Evolutionary conservation across 1,140 invertebrate genomes (phyloP).

Genomic region (Limonius californicus): DNA sequence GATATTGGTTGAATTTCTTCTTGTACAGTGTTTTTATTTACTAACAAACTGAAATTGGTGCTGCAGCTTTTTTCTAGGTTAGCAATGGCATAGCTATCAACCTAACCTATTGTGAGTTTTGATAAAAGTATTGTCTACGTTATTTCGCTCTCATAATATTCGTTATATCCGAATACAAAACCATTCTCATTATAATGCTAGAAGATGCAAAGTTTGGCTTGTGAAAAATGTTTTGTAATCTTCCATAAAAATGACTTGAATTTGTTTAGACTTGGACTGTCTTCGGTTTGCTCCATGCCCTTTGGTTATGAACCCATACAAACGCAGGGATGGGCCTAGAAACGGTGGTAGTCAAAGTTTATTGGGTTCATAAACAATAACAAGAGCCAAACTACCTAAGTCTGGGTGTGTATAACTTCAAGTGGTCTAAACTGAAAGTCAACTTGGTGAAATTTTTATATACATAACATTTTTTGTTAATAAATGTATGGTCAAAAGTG

Average conservation of each 20-base stretch:
- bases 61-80: constrained; percentile 29
- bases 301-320: neutral
- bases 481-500: too few species aligned
- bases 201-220: neutral
- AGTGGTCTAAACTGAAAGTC: neutral
- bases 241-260: neutral
- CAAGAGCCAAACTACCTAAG: too few species aligned
- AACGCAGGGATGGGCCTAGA: too few species aligned
- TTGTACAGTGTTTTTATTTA: too few species aligned
- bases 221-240: neutral
- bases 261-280: neutral
- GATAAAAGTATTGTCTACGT: too few species aligned
- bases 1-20: too few species aligned
- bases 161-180: neutral
- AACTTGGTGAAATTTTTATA: too few species aligned
- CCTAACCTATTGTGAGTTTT: constrained; percentile 26
- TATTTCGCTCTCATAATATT: too few species aligned
- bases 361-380: too few species aligned
- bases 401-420: neutral
- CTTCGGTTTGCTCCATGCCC: neutral
- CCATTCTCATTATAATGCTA: neutral
- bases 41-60: too few species aligned
- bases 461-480: too few species aligned
- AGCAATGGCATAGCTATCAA: constrained; percentile 26
- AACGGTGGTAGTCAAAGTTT: neutral